Evolutionary conservation across 2,888 invertebrate genomes (phyloP).

Genomic region (Diplazon laetatorius): DNA sequence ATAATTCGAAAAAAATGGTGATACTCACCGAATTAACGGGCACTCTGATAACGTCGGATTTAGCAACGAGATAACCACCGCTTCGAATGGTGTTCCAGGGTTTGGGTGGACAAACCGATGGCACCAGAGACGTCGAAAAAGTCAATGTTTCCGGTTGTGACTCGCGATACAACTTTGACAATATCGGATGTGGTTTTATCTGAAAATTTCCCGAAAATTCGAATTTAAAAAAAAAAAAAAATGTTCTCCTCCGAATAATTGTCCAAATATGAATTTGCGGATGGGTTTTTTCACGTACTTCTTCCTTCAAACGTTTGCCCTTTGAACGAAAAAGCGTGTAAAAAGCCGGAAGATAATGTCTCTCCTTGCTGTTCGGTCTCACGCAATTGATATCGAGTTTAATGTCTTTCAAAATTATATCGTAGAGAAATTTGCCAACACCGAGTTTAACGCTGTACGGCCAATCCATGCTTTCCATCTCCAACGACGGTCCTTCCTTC

Average conservation of each 20-base stretch:
- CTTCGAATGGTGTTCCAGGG: slow-evolving; percentile 89
- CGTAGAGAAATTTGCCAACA: slow-evolving; percentile 93
- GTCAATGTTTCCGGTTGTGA: slow-evolving; percentile 88
- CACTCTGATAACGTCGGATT: slow-evolving; percentile 86
- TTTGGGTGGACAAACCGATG: slow-evolving; percentile 92
- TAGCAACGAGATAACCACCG: slow-evolving; percentile 91
- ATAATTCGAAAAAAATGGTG: too few species aligned
- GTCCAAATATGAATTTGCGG: too few species aligned
- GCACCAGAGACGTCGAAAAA: slow-evolving; percentile 89
- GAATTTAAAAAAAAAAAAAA: too few species aligned
- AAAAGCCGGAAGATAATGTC: slow-evolving; percentile 87
- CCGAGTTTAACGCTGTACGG: slow-evolving; percentile 85
- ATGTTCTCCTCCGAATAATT: too few species aligned
- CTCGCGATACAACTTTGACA: slow-evolving; percentile 88
- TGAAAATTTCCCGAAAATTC: slow-evolving; percentile 67
- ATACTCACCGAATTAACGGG: slow-evolving; percentile 75
- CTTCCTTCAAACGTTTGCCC: slow-evolving; percentile 86
- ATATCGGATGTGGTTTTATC: slow-evolving; percentile 91
- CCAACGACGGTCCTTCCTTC: slow-evolving; percentile 78
- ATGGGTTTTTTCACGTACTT: slow-evolving; percentile 82
- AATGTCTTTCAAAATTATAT: slow-evolving; percentile 92
- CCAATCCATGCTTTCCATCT: slow-evolving; percentile 86
- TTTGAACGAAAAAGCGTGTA: slow-evolving; percentile 90
- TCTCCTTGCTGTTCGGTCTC: slow-evolving; percentile 79
- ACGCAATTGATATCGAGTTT: slow-evolving; percentile 90